Percentiles rank a stretch among this genome's conserved stretches.
phyloP scores from a whole-genome alignment of 1,140 invertebrate genomes.

The Dolichoris vasculosae region DNA sequence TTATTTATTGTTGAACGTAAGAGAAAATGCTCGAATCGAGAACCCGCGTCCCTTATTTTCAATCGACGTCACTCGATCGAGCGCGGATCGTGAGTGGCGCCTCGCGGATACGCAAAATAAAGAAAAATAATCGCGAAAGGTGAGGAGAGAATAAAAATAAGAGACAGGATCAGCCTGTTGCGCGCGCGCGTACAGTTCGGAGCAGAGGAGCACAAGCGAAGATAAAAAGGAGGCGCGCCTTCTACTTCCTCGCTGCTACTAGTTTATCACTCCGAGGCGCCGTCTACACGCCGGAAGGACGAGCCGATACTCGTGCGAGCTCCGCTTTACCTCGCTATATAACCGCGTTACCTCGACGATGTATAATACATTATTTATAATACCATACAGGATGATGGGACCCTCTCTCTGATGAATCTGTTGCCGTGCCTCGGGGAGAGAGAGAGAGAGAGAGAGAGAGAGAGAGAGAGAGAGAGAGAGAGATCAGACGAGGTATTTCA shows the following conservation, averaged over 20 bases:
- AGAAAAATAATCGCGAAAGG: neutral
- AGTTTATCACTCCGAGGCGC: neutral
- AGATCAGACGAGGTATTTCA: too few species aligned
- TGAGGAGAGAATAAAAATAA: neutral
- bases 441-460: too few species aligned
- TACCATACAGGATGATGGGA: too few species aligned
- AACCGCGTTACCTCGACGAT: too few species aligned
- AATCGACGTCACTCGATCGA: neutral
- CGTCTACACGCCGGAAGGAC: neutral
- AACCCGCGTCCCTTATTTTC: neutral
- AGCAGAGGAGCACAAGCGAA: neutral
- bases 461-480: too few species aligned
- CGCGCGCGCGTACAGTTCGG: neutral
- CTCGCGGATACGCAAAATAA: neutral
- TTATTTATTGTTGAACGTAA: too few species aligned
- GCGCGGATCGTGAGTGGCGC: neutral
- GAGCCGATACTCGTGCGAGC: too few species aligned
- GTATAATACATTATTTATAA: too few species aligned
- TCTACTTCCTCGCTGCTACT: neutral
- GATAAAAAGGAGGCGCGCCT: neutral
- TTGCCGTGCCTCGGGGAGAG: too few species aligned
- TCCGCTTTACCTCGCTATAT: too few species aligned
- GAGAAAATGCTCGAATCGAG: neutral
- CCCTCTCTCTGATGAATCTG: too few species aligned
- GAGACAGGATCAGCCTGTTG: slow-evolving; percentile 42